Evolutionary conservation across 2,113 vertebrate genomes (phyloP), one percentile per base, ranked within the genome.

Genomic region (Oreochromis aureus): DNA sequence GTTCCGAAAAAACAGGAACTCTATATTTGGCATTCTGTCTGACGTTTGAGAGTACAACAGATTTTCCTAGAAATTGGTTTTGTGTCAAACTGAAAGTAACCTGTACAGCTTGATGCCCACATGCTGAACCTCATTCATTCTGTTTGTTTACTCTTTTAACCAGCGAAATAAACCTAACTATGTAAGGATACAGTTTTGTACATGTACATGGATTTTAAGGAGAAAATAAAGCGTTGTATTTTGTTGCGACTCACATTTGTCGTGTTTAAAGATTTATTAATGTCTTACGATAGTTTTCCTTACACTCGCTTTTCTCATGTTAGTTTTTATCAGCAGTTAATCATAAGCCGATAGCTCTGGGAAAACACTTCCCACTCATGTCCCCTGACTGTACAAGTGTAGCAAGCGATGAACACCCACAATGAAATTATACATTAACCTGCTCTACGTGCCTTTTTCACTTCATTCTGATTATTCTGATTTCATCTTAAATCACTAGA

Each of bases 301-400:
- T 56, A 12, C 5, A 1, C 69, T 59, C 3, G 1, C 18, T 63
- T 19, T 19, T 54, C 56, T 15, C 5, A 1, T 48, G 5, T 5
- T 59, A 18, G 10, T 89, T 69, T 86, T 56, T 24, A 80, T 19
- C 85, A 34, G 18, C 13, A 83, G 88, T 89, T 89, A 86, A 92
- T 87, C 56, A 85, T 85, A 82, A 89, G 30, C 81, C 1, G 7
- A 16, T 80, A 15, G 9, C 44, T 48, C 71, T 76, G 44, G 69
- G 24, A 51, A 76, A 78, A 78, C 16, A 89, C 80, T 30, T 88
- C 54, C 84, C 76, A 86, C 82, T 61, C 81, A 86, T 71, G 30
- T 30, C 71, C 54, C 61, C 44, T 71, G 79, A 69, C 39, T 34
- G 7, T 18, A 79, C 51, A 53, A 69, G 30, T 69, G 55, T 18